A percentile compares a stretch with the other conserved stretches of the same genome.
Conservation (phyloP, 2,888 invertebrate genomes). For the Alcis repandata region DNA sequence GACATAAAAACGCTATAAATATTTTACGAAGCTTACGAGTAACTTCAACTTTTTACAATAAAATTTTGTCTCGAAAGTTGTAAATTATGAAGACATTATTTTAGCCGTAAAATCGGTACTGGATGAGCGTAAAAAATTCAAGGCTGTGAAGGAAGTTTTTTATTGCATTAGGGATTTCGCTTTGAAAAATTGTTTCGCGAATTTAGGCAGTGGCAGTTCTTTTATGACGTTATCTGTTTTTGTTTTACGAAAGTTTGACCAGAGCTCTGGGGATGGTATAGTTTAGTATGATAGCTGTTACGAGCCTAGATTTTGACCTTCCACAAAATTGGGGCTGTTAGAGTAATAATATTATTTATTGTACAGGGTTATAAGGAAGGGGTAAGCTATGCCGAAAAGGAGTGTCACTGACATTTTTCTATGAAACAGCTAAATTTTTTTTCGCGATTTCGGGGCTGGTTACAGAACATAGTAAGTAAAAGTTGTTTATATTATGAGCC, state of each 20-base stretch:
- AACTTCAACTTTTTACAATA: conserved; percentile 41
- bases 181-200: conserved; percentile 36
- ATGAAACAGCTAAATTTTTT: too few relatives aligned
- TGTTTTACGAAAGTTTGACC: not conserved
- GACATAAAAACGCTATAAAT: conserved; percentile 29
- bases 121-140: conserved; percentile 49
- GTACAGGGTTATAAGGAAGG: too few relatives aligned
- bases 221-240: conserved; percentile 26
- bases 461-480: too few relatives aligned
- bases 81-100: conserved; percentile 47
- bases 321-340: too few relatives aligned
- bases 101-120: conserved; percentile 45
- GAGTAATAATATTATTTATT: too few relatives aligned
- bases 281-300: too few relatives aligned
- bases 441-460: too few relatives aligned
- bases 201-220: conserved; percentile 25
- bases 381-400: too few relatives aligned
- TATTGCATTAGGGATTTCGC: conserved; percentile 41
- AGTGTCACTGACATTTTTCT: too few relatives aligned
- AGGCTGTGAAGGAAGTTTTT: conserved; percentile 40
- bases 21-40: conserved; percentile 35
- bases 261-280: too few relatives aligned
- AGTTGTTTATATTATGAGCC: too few relatives aligned
- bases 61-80: conserved; percentile 35
- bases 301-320: too few relatives aligned